Evolutionary conservation across 2,888 invertebrate species (phyloP).

Genomic region (Drosophila prolongata): DNA sequence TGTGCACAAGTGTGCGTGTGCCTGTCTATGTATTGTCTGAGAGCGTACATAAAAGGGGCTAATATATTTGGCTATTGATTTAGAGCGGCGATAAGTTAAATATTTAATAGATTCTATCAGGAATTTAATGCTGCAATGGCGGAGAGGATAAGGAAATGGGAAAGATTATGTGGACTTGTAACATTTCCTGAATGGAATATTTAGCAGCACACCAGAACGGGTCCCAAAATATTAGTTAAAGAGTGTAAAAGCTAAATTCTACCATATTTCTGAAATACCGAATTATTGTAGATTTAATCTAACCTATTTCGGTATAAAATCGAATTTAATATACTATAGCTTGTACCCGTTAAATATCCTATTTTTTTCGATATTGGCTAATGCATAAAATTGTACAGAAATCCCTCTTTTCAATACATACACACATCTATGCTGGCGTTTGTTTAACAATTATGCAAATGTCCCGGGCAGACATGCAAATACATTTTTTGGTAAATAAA

Average conservation of each 20-base stretch:
- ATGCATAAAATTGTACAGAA: slow-evolving; percentile 39
- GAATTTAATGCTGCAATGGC: slow-evolving; percentile 33
- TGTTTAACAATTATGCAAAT: slow-evolving; percentile 64
- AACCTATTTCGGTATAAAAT: too few relatives aligned
- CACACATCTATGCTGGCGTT: slow-evolving; percentile 14
- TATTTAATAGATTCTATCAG: slow-evolving; percentile 45
- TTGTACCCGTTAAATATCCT: neutral
- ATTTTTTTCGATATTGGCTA: slow-evolving; percentile 14
- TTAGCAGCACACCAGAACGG: neutral
- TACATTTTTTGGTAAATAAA: slow-evolving; percentile 56
- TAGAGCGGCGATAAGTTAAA: slow-evolving; percentile 48
- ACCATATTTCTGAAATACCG: too few relatives aligned
- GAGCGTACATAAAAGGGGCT: slow-evolving; percentile 16
- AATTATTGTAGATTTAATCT: too few relatives aligned
- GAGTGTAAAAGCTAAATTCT: neutral
- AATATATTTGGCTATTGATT: slow-evolving; percentile 53
- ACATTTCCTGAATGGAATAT: neutral
- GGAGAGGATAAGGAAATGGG: slow-evolving; percentile 1
- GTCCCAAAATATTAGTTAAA: neutral
- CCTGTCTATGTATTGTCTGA: slow-evolving; percentile 28
- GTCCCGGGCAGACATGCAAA: slow-evolving; percentile 58
- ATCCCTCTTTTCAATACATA: neutral
- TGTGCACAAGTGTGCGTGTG: slow-evolving; percentile 39
- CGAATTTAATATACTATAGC: too few relatives aligned
- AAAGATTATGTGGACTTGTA: slow-evolving; percentile 1